Evolutionary conservation across 2,113 vertebrate genomes (phyloP).

Genomic region (Ceratotherium simum): DNA sequence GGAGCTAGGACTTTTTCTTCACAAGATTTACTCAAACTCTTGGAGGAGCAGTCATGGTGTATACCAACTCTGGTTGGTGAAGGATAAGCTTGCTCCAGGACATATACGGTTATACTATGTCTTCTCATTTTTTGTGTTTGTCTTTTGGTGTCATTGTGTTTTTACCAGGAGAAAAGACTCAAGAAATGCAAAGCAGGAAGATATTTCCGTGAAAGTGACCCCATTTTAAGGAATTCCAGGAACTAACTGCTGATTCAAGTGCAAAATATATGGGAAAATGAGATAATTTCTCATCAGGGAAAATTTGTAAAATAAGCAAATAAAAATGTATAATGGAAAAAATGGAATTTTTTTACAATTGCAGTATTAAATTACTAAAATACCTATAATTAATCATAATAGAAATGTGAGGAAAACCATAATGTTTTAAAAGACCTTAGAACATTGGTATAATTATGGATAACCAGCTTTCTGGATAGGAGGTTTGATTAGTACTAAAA

Average conservation of each 20-base stretch:
- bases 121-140: neutral
- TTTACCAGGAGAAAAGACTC: neutral
- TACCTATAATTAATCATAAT: neutral
- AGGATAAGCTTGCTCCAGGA: neutral
- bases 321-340: neutral
- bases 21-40: too few relatives aligned
- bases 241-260: neutral
- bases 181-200: neutral
- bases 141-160: neutral
- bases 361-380: neutral
- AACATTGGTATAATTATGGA: neutral
- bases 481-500: neutral
- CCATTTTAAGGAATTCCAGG: conserved; percentile 2
- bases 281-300: neutral
- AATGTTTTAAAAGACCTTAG: neutral
- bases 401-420: neutral
- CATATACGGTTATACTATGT: neutral
- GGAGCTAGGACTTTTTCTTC: too few relatives aligned
- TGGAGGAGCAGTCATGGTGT: neutral
- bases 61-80: neutral
- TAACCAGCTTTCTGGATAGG: neutral
- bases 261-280: neutral
- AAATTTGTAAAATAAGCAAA: neutral
- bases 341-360: neutral
- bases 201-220: neutral